These are phyloP conservation scores for Ophion costatus DNA, from an alignment of 2,888 invertebrate species.

Conservation along the genomic window DNA sequence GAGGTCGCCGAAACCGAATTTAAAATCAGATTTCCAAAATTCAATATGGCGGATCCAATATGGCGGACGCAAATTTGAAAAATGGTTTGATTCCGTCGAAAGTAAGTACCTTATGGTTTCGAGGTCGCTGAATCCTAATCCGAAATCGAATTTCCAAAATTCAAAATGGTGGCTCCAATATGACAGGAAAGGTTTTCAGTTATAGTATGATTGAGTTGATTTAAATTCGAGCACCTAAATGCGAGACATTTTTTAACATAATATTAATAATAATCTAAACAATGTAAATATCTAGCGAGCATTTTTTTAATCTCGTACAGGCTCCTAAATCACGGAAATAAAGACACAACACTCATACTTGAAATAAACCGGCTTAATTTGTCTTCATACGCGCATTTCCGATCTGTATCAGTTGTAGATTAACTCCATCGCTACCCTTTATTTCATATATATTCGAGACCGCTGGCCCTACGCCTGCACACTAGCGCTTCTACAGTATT, in stretches of 20 bases:
- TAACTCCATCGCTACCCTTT: constrained; percentile 4
- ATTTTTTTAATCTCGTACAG: neutral
- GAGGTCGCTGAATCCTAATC: no score
- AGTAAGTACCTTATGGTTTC: no score
- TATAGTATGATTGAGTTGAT: neutral
- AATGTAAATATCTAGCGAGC: constrained; percentile 20
- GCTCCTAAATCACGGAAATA: constrained; percentile 3
- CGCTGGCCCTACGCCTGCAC: constrained; percentile 8
- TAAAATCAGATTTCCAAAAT: no score
- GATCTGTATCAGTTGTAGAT: constrained; percentile 3
- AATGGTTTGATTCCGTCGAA: no score
- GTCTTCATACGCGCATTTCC: constrained; percentile 4
- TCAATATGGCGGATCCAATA: no score
- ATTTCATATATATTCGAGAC: constrained; percentile 1
- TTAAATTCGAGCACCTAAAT: constrained; percentile 1
- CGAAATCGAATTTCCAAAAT: no score
- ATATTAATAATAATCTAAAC: constrained; percentile 2
- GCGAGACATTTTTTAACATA: neutral
- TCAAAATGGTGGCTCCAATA: no score
- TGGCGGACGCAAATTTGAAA: no score
- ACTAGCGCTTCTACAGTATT: constrained; percentile 17
- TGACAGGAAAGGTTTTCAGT: no score
- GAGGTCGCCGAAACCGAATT: no score
- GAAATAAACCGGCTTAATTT: neutral
- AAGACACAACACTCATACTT: constrained; percentile 10